Percentiles rank a stretch among this genome's conserved stretches.
Evolutionary conservation across 2,797 vertebrate genomes (phyloP).

Genomic region (Staurois parvus): DNA sequence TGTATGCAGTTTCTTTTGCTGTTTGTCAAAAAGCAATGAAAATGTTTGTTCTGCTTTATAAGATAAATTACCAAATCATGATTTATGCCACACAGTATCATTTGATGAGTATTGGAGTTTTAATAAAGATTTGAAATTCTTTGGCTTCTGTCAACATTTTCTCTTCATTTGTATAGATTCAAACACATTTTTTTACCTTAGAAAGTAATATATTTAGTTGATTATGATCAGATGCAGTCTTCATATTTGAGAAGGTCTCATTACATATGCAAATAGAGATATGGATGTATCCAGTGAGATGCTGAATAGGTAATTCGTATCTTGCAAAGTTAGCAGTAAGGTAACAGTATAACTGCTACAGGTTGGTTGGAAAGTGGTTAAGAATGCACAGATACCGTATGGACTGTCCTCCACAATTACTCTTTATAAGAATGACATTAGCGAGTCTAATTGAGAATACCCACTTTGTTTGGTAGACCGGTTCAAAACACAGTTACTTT

Average conservation of each 20-base stretch:
- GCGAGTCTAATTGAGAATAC: too few relatives aligned
- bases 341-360: too few relatives aligned
- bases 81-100: conserved; percentile 23
- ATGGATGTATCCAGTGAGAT: too few relatives aligned
- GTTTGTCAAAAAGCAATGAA: conserved; percentile 34
- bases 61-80: conserved; percentile 22
- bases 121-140: conserved; percentile 28
- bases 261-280: too few relatives aligned
- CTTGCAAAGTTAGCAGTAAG: too few relatives aligned
- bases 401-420: too few relatives aligned
- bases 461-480: too few relatives aligned
- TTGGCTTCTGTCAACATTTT: conserved; percentile 1
- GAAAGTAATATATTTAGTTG: not conserved
- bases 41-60: conserved; percentile 38
- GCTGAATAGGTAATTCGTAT: too few relatives aligned
- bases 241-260: not conserved
- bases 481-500: too few relatives aligned
- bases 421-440: too few relatives aligned
- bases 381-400: too few relatives aligned
- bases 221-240: not conserved
- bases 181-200: not conserved
- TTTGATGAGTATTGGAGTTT: conserved; percentile 33
- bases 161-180: conserved; percentile 9
- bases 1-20: not conserved
- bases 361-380: too few relatives aligned